Percentiles rank a stretch among this genome's conserved stretches.
Evolutionary conservation across 1,140 invertebrate genomes (phyloP).

Genomic region (Holotrichia oblita): DNA sequence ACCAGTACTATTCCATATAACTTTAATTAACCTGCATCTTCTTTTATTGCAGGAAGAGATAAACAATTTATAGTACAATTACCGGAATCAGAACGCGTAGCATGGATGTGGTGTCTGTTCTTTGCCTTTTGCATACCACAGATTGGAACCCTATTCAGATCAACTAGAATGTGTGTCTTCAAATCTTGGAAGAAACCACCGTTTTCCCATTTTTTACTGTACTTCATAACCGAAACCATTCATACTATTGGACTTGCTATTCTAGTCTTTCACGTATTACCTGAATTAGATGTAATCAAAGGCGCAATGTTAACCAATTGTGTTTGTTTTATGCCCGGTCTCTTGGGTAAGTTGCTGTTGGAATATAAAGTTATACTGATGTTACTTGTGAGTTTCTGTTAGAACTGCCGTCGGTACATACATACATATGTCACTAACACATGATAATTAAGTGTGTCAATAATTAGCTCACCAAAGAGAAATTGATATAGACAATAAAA

Average conservation of each 20-base stretch:
- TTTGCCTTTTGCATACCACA: constrained; percentile 89
- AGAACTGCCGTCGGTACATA: too few relatives aligned
- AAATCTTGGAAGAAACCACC: constrained; percentile 80
- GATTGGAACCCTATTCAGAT: constrained; percentile 84
- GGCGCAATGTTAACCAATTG: constrained; percentile 95
- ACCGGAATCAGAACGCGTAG: constrained; percentile 84
- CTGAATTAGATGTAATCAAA: constrained; percentile 90
- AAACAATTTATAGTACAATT: constrained; percentile 81
- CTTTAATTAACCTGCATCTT: neutral
- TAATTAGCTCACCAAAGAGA: too few relatives aligned
- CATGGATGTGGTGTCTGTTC: constrained; percentile 93
- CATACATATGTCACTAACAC: too few relatives aligned
- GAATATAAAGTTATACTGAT: too few relatives aligned
- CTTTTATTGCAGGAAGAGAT: constrained; percentile 74
- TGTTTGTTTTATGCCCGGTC: constrained; percentile 86
- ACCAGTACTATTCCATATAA: too few relatives aligned
- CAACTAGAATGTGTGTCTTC: constrained; percentile 89
- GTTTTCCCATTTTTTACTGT: constrained; percentile 72
- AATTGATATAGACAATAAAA: too few relatives aligned
- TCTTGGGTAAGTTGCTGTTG: constrained; percentile 68
- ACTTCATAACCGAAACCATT: constrained; percentile 84
- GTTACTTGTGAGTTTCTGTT: too few relatives aligned
- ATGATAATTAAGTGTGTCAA: too few relatives aligned
- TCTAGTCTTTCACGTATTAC: constrained; percentile 87
- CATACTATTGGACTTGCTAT: constrained; percentile 87